Base-by-base conservation (phyloP, 2,888 invertebrate species). In the Lasius platythorax region DNA sequence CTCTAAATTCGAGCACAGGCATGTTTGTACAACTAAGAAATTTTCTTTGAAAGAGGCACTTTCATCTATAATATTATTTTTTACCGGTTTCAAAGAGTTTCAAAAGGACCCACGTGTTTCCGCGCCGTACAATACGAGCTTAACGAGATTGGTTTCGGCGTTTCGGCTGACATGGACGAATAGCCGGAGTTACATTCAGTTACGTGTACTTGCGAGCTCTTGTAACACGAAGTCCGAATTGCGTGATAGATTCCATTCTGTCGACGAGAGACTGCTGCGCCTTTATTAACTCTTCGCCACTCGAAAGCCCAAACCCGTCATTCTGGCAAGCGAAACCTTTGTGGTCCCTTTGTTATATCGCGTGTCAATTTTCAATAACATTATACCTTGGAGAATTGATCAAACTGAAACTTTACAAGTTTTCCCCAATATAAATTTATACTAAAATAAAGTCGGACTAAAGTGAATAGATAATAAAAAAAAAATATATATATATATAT, bases 121-220 rank as follows among this genome's bases (percentile, higher is more conserved):
- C 79, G 46, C 61, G 18, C 18, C 2, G 33, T 46, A 56, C 75
- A 82, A 64, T 82, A 82, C 73, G 64, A 82, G 64, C 73, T 50
- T 73, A 74, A 82, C 73, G 75, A 75, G 82, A 82, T 82, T 82
- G 73, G 64, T 82, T 82, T 82, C 66, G 75, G 75, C 53, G 37
- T 37, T 37, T 37, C 37, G 64, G 74, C 53, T 81, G 83, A 84
- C 83, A 79, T 72, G 81, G 46, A 84, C 84, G 86, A 84, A 68
- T 84, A 74, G 50, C 56, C 50, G 11, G 81, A 73, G 83, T 84
- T 74, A 82, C 78, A 72, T 61, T 70, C 64, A 46, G 84, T 83
- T 72, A 83, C 86, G 82, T 37, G 84, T 86, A 87, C 81, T 84
- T 81, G 79, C 43, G 12, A 46, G 70, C 46, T 70, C 70, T 58